Percentiles rank a stretch among this genome's conserved stretches.
Evolutionary conservation across 1,140 invertebrate species (phyloP).

Genomic region (Leucophenga varia): DNA sequence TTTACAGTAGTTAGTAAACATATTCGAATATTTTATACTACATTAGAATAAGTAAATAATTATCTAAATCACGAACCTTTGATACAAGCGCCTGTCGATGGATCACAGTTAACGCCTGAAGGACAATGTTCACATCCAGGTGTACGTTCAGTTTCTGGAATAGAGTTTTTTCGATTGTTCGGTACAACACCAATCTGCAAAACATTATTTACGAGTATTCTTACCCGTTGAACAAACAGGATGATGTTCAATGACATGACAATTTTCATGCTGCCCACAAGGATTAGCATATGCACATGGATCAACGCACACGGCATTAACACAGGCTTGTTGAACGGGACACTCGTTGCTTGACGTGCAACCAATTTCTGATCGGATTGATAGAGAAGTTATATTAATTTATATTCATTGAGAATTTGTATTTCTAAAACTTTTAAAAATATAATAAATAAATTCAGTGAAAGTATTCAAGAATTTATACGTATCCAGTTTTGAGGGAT

Average conservation of each 20-base stretch:
- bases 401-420: constrained; percentile 9
- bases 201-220: no score
- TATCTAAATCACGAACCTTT: constrained; percentile 60
- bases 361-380: constrained; percentile 62
- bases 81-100: constrained; percentile 72
- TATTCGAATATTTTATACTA: constrained; percentile 1
- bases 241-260: constrained; percentile 75
- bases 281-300: constrained; percentile 71
- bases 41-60: constrained; percentile 7
- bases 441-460: constrained; percentile 15
- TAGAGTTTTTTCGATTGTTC: no score
- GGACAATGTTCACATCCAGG: constrained; percentile 73
- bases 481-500: constrained; percentile 19
- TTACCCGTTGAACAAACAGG: constrained; percentile 76
- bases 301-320: constrained; percentile 74
- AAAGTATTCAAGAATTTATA: constrained; percentile 22
- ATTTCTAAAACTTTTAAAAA: no score
- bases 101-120: constrained; percentile 71
- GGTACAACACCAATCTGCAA: no score
- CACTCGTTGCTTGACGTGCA: constrained; percentile 73
- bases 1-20: constrained; percentile 37
- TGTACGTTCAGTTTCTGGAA: constrained; percentile 38
- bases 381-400: constrained; percentile 32
- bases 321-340: constrained; percentile 72
- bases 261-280: constrained; percentile 65